Evolutionary conservation across 2,888 invertebrate species (phyloP).

Genomic region (Mesoligia furuncula): DNA sequence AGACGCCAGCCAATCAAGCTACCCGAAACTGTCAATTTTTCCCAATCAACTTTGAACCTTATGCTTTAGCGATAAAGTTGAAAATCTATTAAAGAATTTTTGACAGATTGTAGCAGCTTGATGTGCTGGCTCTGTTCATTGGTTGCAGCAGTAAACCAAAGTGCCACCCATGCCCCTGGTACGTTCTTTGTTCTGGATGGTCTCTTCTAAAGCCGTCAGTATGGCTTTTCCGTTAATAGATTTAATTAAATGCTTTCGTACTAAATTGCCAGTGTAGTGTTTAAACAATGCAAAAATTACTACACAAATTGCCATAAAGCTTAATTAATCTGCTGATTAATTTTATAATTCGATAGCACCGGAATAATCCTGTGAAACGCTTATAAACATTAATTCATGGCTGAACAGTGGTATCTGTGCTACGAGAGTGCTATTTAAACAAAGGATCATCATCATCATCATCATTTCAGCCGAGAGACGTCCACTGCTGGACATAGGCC

Average conservation of each 20-base stretch:
- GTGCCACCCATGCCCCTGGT: background rate
- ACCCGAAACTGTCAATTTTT: no score
- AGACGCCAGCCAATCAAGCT: no score
- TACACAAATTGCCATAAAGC: slow-evolving; percentile 3
- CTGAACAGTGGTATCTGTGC: background rate
- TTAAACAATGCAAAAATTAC: background rate
- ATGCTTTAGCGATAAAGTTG: no score
- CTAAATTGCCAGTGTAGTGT: background rate
- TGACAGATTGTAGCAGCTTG: no score
- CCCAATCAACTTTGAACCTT: no score
- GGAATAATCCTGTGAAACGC: background rate
- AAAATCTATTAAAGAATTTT: no score
- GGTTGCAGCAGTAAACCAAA: background rate
- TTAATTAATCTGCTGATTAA: slow-evolving; percentile 11
- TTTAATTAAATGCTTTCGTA: background rate
- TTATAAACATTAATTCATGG: background rate
- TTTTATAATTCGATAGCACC: slow-evolving; percentile 21
- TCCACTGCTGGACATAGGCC: no score
- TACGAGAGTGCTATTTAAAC: background rate
- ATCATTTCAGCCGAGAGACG: no score
- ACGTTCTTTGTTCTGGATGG: background rate
- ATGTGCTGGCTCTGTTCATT: no score
- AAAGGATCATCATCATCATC: background rate
- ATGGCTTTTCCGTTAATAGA: background rate
- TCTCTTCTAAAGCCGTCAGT: no score